Percentiles rank a stretch among this genome's conserved stretches.
Evolutionary conservation across 2,888 invertebrate genomes (phyloP).

Genomic region (Adelphocoris suturalis): DNA sequence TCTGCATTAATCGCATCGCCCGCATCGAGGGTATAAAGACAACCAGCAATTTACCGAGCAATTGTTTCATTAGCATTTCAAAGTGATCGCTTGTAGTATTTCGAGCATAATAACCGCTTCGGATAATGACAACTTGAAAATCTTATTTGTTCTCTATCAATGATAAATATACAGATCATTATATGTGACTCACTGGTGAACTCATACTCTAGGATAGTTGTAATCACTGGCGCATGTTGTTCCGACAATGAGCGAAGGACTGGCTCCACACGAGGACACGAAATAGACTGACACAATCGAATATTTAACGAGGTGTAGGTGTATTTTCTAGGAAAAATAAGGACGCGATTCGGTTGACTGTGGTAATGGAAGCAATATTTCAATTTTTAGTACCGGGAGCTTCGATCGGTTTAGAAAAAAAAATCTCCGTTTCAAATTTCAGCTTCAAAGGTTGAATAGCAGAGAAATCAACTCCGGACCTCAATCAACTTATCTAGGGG

Average conservation of each 20-base stretch:
- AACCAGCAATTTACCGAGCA: conserved; percentile 21
- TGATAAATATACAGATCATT: not conserved
- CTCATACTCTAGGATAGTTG: not conserved
- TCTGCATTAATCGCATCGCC: conserved; percentile 3
- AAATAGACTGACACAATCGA: too few relatives aligned
- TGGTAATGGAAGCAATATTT: too few relatives aligned
- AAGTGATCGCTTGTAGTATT: not conserved
- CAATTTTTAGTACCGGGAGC: too few relatives aligned
- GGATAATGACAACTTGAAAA: not conserved
- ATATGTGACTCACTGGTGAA: not conserved
- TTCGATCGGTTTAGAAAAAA: too few relatives aligned
- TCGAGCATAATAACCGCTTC: not conserved
- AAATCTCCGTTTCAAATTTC: too few relatives aligned
- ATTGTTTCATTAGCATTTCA: conserved; percentile 33
- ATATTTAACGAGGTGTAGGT: too few relatives aligned
- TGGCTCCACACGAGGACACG: too few relatives aligned
- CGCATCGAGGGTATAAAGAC: not conserved
- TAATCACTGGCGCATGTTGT: not conserved
- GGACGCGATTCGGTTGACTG: too few relatives aligned
- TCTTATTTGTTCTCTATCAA: not conserved
- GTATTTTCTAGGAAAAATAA: too few relatives aligned
- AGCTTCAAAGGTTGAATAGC: too few relatives aligned
- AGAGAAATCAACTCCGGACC: too few relatives aligned
- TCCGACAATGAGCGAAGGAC: not conserved
- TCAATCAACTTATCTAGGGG: too few relatives aligned